These are phyloP conservation scores for Lysandra coridon DNA, from an alignment of 2,888 invertebrate genomes.

Conservation along the genomic window DNA sequence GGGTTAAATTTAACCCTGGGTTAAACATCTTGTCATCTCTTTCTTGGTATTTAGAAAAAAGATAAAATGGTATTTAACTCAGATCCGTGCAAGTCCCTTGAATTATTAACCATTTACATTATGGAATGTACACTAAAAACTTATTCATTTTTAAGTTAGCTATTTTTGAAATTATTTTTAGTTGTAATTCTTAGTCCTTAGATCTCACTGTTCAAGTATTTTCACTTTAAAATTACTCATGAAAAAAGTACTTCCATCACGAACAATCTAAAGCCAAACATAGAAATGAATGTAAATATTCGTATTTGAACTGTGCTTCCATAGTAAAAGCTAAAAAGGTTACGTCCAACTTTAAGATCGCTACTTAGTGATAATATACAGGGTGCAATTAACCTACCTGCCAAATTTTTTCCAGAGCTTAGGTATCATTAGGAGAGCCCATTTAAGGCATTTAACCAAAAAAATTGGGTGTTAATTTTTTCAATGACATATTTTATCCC, in stretches of 20 bases:
- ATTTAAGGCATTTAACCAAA: too few relatives aligned
- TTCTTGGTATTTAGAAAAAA: too few relatives aligned
- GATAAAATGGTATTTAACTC: too few relatives aligned
- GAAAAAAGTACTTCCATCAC: too few relatives aligned
- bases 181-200: slow-evolving; percentile 16
- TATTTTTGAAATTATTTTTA: slow-evolving; percentile 25
- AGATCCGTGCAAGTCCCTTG: neutral
- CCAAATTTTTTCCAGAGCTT: too few relatives aligned
- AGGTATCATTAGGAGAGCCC: too few relatives aligned
- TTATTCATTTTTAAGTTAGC: neutral
- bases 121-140: neutral
- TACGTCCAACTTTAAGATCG: neutral
- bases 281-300: neutral
- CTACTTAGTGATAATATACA: neutral
- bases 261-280: neutral
- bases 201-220: slow-evolving; percentile 18
- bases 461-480: too few relatives aligned
- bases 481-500: too few relatives aligned
- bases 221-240: neutral
- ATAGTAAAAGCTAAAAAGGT: neutral
- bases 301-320: slow-evolving; percentile 3
- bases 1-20: too few relatives aligned
- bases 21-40: too few relatives aligned
- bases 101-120: neutral
- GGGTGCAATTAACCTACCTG: too few relatives aligned